Evolutionary conservation across 2,797 vertebrate genomes (phyloP).

Genomic region (Cyprinella venusta): DNA sequence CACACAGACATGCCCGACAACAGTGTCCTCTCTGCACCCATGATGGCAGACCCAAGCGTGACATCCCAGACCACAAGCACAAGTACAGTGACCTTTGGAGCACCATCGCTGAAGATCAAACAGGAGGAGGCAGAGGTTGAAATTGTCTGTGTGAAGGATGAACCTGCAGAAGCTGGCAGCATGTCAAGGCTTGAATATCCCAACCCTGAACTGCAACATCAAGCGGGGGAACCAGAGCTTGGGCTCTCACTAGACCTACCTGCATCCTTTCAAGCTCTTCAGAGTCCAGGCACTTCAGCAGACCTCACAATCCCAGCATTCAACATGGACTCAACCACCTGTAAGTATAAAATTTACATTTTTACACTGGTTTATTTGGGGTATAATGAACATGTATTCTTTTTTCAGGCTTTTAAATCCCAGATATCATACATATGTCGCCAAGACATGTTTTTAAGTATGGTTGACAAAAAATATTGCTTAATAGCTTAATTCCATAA

Average conservation of each 20-base stretch:
- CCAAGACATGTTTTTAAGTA: not conserved
- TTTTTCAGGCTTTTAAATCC: not conserved
- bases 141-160: conserved; percentile 78
- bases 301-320: conserved; percentile 41
- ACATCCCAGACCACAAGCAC: conserved; percentile 7
- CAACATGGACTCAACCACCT: conserved; percentile 46
- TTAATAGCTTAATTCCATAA: not conserved
- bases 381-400: not conserved
- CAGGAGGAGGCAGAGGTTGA: conserved; percentile 68
- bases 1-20: conserved; percentile 39
- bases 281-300: conserved; percentile 44
- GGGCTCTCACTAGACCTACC: conserved; percentile 49
- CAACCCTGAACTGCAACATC: conserved; percentile 52
- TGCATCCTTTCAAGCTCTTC: conserved; percentile 40
- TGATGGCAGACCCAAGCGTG: conserved; percentile 63
- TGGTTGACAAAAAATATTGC: not conserved
- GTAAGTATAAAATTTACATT: conserved; percentile 43
- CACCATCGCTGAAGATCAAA: conserved; percentile 52
- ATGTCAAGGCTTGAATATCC: conserved; percentile 63
- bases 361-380: not conserved
- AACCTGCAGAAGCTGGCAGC: conserved; percentile 67
- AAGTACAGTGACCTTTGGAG: conserved; percentile 4
- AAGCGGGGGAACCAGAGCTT: conserved; percentile 49
- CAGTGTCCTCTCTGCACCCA: conserved; percentile 27
- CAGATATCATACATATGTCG: not conserved